Evolutionary conservation across 2,113 vertebrate genomes (phyloP), one percentile per base, ranked within the genome.

Genomic region (Leucopsar rothschildi): DNA sequence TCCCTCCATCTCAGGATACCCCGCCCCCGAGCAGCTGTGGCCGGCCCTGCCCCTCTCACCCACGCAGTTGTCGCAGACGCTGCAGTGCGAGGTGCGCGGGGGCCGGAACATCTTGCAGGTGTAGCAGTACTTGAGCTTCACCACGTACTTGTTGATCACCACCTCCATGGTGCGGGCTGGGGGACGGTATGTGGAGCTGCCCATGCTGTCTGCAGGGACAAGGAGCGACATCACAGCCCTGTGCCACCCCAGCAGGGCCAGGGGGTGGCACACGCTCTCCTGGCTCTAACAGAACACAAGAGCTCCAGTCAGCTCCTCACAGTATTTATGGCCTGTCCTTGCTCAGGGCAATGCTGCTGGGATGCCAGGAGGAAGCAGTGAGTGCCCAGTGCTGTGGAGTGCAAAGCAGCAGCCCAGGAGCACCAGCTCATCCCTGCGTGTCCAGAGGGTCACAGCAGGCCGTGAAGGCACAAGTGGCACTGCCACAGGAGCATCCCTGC

Each of bases 71-170:
- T 99, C 99, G 39, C 99, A 99, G 84, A 99, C 97, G 57, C 99
- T 99, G 98, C 99, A 99, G 97, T 99, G 99, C 3, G 99, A 99
- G 89, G 99, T 99, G 89, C 99, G 98, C 0, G 99, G 99, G 0
- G 99, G 99, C 31, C 99, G 98, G 96, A 99, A 99, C 98, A 99
- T 99, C 95, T 99, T 99, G 97, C 99, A 99, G 68, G 99, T 99
- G 96, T 99, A 99, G 98, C 99, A 99, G 97, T 99, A 99, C 96
- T 99, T 99, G 77, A 99, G 98, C 88, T 99, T 99, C 86, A 99
- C 99, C 98, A 99, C 97, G 77, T 99, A 98, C 91, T 99, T 98
- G 56, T 99, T 99, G 95, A 99, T 99, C 80, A 99, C 97, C 97
- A 99, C 98, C 93, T 99, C 99, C 97, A 98, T 98, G 12, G 99